Base-by-base conservation (phyloP, 2,888 invertebrate species). In the Andrena fulva region DNA sequence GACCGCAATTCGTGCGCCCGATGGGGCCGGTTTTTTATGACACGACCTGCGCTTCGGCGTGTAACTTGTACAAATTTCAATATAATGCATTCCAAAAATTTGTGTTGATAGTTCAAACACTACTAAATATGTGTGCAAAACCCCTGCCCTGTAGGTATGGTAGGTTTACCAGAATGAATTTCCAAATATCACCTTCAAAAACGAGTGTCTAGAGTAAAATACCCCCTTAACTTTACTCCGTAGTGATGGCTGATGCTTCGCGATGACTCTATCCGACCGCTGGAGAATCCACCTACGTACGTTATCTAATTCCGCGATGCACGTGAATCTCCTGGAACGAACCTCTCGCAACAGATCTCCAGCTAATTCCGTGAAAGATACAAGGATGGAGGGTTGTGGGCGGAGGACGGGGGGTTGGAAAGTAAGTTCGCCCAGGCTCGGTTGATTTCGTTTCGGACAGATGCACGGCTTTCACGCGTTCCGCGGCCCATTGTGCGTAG, bases 341-440 rank as follows among this genome's bases (percentile, higher is more conserved):
- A 68, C 24, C 64, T 54, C 8, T 27, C 20, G 50, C 67, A 56
- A 75, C 78, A 78, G 80, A 84, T 87, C 80, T 84, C 71, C 68
- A 74, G 70, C 76, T 86, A 82, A 86, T 87, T 83, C 74, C 73
- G 8, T 52, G 73, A 71, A 79, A 72, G 80, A 77, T 84, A 68
- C 71, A 71, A 50, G 73, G 56, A 54, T 27, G 20, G 52, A 42
- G 12, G 24, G 24, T 50, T 50, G 54, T 5, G n/a, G 31, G 64
- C 35, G 56, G 12, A 10, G 20, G 16, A 16, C 12, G 60, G 59
- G 10, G 33, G 60, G 59, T 54, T 71, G 71, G 56, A 54, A 60
- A 68, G 52, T 66, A 50, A 64, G 54, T 20, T 67, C 29, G 31
- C 35, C 27, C 70, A 48, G 31, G 67, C 50, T 50, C 24, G 74